Base-by-base conservation (phyloP, 2,888 invertebrate species). In the Conistra vaccinii region DNA sequence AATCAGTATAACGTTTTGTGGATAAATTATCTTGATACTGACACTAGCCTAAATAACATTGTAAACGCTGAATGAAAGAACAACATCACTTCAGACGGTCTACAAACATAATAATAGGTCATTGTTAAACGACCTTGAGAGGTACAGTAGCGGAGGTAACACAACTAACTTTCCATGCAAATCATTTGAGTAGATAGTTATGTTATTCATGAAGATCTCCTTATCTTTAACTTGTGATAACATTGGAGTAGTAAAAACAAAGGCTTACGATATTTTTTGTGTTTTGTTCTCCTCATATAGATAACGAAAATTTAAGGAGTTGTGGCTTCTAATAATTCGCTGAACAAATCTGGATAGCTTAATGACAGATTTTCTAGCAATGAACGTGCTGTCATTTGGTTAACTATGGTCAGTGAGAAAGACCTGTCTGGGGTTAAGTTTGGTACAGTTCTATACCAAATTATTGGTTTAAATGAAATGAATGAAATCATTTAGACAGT, bases 71-170 rank as follows among this genome's bases (percentile, higher is more conserved):
- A 65, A 60, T 53, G 32, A 83, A 68, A 68, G 17, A 78, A 32
- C 42, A 29, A 53, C 42, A 29, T 29, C 45, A 66, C 32, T 45
- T n/a, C 78, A 80, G 61, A 51, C 67, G 63, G 20, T 69, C 60
- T 26, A 67, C 57, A 70, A 80, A 84, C 57, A 66, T 72, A 69
- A 57, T 61, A 65, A 71, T 63, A 70, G 69, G 65, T 57, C 76
- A 75, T 85, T 71, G 81, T 77, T 29, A 69, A 39, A 45, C 32
- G 83, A 69, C 83, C 83, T 84, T 74, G 68, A 80, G 84, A 66
- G 74, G 74, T 39, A 69, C 84, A 26, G 73, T 10, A 51, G 65
- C 84, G 61, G 80, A 51, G 48, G 74, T 35, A 67, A 78, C 9
- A 53, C 75, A 3, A 4, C n/a, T 77, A 26, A 32, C 65, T 69